A percentile compares a stretch with the other conserved stretches of the same genome.
Conservation (phyloP, 2,888 invertebrate species). For the Helleia helle region DNA sequence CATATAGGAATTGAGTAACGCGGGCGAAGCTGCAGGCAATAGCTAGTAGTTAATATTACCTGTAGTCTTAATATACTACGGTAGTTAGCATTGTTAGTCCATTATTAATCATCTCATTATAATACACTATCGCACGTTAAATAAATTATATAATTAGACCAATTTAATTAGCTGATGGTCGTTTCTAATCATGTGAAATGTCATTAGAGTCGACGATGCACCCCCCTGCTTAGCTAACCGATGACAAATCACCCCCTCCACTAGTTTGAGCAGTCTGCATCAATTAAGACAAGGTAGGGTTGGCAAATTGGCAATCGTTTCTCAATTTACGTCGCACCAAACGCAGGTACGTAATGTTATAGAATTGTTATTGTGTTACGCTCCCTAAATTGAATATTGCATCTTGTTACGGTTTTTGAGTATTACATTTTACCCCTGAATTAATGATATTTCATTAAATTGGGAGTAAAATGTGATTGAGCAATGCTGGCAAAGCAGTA, state of each 20-base stretch:
- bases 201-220: conserved; percentile 55
- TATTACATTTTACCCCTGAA: too few species aligned
- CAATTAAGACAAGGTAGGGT: conserved; percentile 67
- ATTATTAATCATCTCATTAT: too few species aligned
- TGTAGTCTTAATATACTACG: too few species aligned
- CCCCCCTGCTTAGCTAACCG: conserved; percentile 61
- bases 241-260: conserved; percentile 71
- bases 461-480: too few species aligned
- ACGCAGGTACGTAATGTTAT: conserved; percentile 42
- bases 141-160: conserved; percentile 16
- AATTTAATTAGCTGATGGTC: conserved; percentile 68
- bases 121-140: too few species aligned
- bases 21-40: too few species aligned
- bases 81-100: too few species aligned
- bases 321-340: conserved; percentile 52
- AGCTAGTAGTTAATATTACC: too few species aligned
- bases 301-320: conserved; percentile 70
- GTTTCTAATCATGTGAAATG: conserved; percentile 67
- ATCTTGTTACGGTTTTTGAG: too few species aligned
- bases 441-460: too few species aligned
- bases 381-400: neutral
- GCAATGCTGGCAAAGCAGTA: too few species aligned
- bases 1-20: too few species aligned
- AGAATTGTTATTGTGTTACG: conserved; percentile 24
- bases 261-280: conserved; percentile 63